Conservation (phyloP, 1,140 invertebrate species). For the Elymnias hypermnestra region DNA sequence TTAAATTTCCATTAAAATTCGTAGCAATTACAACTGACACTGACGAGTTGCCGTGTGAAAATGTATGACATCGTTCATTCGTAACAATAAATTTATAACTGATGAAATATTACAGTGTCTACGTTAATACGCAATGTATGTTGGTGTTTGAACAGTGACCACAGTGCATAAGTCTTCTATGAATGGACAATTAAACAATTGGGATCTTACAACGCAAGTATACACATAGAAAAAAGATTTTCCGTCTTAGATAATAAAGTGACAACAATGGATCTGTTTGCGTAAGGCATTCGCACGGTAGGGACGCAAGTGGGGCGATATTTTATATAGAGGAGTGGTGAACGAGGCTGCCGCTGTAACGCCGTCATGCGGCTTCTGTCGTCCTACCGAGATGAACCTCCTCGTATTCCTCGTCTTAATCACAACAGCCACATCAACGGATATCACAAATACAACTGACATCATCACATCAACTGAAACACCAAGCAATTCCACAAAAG, state of each 20-base stretch:
- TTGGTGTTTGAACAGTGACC: conserved; percentile 30
- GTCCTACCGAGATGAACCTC: conserved; percentile 55
- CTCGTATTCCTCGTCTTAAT: conserved; percentile 47
- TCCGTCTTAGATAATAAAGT: conserved; percentile 73
- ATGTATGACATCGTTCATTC: background rate
- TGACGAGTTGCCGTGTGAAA: conserved; percentile 12
- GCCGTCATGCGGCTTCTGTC: conserved; percentile 58
- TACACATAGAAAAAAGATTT: conserved; percentile 68
- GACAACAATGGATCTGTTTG: conserved; percentile 68
- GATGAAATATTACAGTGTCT: conserved; percentile 12
- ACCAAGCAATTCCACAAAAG: conserved; percentile 55
- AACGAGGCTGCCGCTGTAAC: conserved; percentile 49
- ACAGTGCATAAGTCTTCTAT: conserved; percentile 32
- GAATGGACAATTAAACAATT: conserved; percentile 69
- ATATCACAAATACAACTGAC: conserved; percentile 62
- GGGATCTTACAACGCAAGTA: conserved; percentile 50
- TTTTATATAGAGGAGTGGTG: conserved; percentile 66
- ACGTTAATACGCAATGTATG: too few species aligned
- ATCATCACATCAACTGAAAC: conserved; percentile 39
- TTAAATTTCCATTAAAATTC: conserved; percentile 6
- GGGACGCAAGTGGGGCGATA: conserved; percentile 58
- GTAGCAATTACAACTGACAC: conserved; percentile 15
- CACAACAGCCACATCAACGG: conserved; percentile 73
- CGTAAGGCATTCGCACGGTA: conserved; percentile 66
- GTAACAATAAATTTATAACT: conserved; percentile 5